These are phyloP conservation scores for Anoura caudifer DNA, from an alignment of 2,113 vertebrate genomes.

Conservation along the genomic window DNA sequence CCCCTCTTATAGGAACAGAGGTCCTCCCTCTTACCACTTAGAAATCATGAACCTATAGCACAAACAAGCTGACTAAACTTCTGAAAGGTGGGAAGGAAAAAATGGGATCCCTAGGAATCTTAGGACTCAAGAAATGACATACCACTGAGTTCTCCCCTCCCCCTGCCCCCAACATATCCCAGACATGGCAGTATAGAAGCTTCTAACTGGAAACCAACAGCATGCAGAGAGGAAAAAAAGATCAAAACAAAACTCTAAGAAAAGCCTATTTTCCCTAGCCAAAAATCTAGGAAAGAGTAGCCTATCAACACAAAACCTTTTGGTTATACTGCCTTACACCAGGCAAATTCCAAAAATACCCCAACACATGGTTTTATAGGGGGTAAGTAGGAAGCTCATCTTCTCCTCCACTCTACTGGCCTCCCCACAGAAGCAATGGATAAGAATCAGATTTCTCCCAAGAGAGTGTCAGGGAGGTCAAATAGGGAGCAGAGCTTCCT, in stretches of 20 bases:
- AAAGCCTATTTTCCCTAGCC: neutral
- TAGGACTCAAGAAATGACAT: neutral
- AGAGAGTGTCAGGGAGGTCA: neutral
- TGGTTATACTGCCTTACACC: neutral
- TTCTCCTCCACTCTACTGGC: neutral
- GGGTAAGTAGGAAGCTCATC: neutral
- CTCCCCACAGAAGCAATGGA: neutral
- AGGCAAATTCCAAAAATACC: neutral
- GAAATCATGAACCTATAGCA: neutral
- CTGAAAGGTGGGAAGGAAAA: neutral
- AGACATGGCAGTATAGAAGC: neutral
- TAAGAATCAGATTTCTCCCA: neutral
- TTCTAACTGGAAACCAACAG: neutral
- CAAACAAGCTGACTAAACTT: neutral
- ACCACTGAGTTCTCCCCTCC: neutral
- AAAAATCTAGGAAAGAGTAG: neutral
- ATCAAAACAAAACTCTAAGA: neutral
- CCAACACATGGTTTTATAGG: neutral
- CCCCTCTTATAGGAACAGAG: neutral
- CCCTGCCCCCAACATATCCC: neutral
- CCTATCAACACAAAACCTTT: neutral
- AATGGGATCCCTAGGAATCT: neutral
- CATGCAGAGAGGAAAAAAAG: neutral
- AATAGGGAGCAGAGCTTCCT: neutral
- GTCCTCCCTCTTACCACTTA: neutral